These are phyloP conservation scores for Gambusia holbrooki DNA, from an alignment of 2,113 vertebrate species.

Conservation along the genomic window DNA sequence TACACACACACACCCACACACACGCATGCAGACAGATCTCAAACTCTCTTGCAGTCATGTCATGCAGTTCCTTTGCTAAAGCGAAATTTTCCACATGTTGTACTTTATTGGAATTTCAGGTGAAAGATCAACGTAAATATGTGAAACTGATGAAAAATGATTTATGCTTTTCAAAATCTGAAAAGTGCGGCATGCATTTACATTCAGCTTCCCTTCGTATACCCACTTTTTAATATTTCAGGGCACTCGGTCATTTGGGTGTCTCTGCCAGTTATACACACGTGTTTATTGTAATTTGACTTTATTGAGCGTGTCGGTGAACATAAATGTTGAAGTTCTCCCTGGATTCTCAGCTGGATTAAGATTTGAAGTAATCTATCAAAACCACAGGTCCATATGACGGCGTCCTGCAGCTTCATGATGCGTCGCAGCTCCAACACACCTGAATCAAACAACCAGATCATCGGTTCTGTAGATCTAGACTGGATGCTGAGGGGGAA, in stretches of 20 bases:
- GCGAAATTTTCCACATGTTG: background rate
- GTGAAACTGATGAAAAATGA: background rate
- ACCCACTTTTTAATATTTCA: no score
- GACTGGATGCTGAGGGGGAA: no score
- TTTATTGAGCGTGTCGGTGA: background rate
- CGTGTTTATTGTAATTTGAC: background rate
- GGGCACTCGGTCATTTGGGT: background rate
- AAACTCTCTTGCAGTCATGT: conserved; percentile 6
- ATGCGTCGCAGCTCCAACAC: no score
- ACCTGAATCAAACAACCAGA: no score
- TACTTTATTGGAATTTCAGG: background rate
- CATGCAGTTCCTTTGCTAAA: background rate
- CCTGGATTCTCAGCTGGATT: no score
- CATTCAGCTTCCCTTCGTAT: background rate
- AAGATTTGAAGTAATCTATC: no score
- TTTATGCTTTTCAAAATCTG: background rate
- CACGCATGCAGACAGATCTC: conserved; percentile 2
- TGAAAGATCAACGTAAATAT: background rate
- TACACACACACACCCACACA: background rate
- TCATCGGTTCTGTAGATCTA: no score
- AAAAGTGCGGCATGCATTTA: background rate
- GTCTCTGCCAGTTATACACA: background rate
- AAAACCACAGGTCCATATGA: no score
- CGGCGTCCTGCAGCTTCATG: no score
- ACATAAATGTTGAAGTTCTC: background rate